These are phyloP conservation scores for Drosophila mimica DNA, from an alignment of 2,888 invertebrate species.

Conservation along the genomic window DNA sequence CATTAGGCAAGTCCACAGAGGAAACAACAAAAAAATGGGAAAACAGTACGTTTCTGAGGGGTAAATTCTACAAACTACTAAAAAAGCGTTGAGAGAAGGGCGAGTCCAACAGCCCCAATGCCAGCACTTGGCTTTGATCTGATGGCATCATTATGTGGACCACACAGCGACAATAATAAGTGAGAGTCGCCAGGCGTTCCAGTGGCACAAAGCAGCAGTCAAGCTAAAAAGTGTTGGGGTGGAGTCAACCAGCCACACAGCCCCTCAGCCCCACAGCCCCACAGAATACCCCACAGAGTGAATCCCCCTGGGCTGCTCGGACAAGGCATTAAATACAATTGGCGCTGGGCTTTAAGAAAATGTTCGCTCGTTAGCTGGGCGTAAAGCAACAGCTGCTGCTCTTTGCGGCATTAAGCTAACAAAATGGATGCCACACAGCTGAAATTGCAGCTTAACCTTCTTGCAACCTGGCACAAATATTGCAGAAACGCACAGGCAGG, in stretches of 20 bases:
- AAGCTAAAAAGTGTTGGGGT: slow-evolving; percentile 43
- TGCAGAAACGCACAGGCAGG: neutral
- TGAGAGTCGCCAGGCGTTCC: slow-evolving; percentile 52
- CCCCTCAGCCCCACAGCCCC: no score
- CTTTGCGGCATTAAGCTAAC: slow-evolving; percentile 56
- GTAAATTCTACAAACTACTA: slow-evolving; percentile 30
- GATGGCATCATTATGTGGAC: slow-evolving; percentile 63
- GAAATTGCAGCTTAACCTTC: slow-evolving; percentile 42
- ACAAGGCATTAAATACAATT: slow-evolving; percentile 74
- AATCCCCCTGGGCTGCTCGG: slow-evolving; percentile 52
- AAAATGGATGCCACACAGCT: slow-evolving; percentile 44
- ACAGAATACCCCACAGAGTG: slow-evolving; percentile 15
- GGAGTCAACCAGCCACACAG: slow-evolving; percentile 26
- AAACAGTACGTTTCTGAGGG: slow-evolving; percentile 37
- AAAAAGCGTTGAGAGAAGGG: slow-evolving; percentile 2
- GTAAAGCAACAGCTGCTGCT: slow-evolving; percentile 54
- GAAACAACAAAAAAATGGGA: slow-evolving; percentile 17
- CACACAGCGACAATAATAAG: slow-evolving; percentile 60
- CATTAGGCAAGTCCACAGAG: slow-evolving; percentile 42
- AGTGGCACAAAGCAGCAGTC: slow-evolving; percentile 62
- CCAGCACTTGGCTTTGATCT: slow-evolving; percentile 64
- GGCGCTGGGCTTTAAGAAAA: slow-evolving; percentile 63
- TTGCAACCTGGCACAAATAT: slow-evolving; percentile 3
- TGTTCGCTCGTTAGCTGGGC: slow-evolving; percentile 59
- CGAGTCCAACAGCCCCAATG: slow-evolving; percentile 5